These are phyloP conservation scores for Hydrozoanthus gracilis DNA, from an alignment of 92 coral and sea anemone genomes.

Conservation along the genomic window DNA sequence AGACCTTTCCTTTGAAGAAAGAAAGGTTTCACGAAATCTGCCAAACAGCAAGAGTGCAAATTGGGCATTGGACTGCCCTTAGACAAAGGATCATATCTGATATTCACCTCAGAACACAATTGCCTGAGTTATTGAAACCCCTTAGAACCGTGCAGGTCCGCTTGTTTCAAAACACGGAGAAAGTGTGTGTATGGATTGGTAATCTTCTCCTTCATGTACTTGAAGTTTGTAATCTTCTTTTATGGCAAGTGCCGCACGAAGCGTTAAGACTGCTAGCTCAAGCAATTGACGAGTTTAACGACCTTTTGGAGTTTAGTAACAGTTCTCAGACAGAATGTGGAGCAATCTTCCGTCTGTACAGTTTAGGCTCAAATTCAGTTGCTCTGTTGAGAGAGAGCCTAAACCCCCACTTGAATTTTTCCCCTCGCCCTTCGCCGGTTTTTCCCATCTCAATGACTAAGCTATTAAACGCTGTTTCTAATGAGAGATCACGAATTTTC, in stretches of 20 bases:
- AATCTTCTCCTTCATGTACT: conserved; percentile 62
- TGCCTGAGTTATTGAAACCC: conserved; percentile 61
- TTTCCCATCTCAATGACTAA: conserved; percentile 67
- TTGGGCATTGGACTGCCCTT: conserved; percentile 70
- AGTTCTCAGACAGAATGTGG: conserved; percentile 59
- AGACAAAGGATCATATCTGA: conserved; percentile 65
- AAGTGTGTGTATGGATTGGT: conserved; percentile 55
- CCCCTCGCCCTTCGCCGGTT: not conserved
- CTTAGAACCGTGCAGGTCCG: conserved; percentile 55
- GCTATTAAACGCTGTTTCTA: conserved; percentile 76
- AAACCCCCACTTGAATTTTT: not conserved
- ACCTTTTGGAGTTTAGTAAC: conserved; percentile 67
- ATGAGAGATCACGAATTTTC: conserved; percentile 68
- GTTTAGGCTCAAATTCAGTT: conserved; percentile 44
- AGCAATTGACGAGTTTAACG: conserved; percentile 85
- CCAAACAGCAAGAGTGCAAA: conserved; percentile 82
- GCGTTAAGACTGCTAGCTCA: conserved; percentile 62
- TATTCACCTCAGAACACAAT: conserved; percentile 54
- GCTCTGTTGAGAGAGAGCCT: conserved; percentile 43
- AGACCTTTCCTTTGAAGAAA: conserved; percentile 70
- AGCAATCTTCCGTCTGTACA: conserved; percentile 57
- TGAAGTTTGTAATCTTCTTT: conserved; percentile 61
- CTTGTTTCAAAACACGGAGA: conserved; percentile 47
- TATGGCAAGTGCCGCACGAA: conserved; percentile 69
- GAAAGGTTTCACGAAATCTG: conserved; percentile 84